Conservation (phyloP, 2,113 vertebrate species). For the Leptocoma aspasia region DNA sequence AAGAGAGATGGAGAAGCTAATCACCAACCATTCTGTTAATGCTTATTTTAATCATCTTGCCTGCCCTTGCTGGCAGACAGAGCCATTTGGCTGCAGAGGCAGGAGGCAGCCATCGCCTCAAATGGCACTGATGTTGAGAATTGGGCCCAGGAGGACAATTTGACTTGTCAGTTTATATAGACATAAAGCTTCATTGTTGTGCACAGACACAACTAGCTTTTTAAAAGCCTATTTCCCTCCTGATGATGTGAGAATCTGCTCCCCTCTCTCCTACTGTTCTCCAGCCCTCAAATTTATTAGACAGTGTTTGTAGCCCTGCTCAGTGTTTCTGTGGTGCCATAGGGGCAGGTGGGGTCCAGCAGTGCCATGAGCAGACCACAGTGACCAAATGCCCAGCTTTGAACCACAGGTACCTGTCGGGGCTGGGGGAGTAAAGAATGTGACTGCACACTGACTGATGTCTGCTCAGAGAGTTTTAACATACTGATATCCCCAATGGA, state of each 20-base stretch:
- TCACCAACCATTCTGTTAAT: constrained; percentile 70
- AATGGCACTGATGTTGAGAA: constrained; percentile 70
- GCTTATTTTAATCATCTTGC: constrained; percentile 72
- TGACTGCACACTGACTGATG: background rate
- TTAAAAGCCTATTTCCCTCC: constrained; percentile 61
- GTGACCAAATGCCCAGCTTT: background rate
- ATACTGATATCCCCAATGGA: background rate
- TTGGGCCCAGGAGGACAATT: constrained; percentile 72
- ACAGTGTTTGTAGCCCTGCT: background rate
- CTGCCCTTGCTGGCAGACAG: constrained; percentile 63
- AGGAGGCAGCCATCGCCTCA: constrained; percentile 51
- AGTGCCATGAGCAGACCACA: background rate
- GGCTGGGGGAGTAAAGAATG: background rate
- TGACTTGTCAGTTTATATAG: constrained; percentile 82
- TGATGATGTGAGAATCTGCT: constrained; percentile 64
- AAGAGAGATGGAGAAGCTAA: constrained; percentile 57
- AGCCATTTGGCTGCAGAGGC: constrained; percentile 59
- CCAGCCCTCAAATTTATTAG: background rate
- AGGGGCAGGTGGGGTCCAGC: background rate
- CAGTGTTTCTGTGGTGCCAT: background rate
- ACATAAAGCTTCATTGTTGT: constrained; percentile 71
- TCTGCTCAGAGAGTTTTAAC: background rate
- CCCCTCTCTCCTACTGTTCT: constrained; percentile 33
- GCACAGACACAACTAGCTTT: constrained; percentile 62
- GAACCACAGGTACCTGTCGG: accelerated